phyloP scores from a whole-genome alignment of 2,797 vertebrate genomes.

The Danionella dracula region DNA sequence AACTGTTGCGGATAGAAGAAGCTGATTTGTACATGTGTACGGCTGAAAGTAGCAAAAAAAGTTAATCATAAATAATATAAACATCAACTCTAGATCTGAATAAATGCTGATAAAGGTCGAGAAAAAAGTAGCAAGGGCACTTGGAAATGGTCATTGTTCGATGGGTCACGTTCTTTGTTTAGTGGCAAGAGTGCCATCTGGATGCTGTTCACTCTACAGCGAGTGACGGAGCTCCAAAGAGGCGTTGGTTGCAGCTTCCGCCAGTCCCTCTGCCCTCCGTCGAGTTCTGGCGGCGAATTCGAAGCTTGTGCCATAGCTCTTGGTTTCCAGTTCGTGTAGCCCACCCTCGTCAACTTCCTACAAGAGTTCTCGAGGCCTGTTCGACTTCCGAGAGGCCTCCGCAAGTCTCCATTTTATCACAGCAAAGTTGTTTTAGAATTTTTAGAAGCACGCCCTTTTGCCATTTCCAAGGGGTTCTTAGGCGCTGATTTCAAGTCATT shows the following conservation, averaged over 20 bases:
- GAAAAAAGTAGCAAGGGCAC: conserved; percentile 96
- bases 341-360: neutral
- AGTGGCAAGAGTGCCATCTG: conserved; percentile 75
- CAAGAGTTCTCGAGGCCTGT: neutral
- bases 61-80: conserved; percentile 62
- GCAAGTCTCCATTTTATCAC: no score
- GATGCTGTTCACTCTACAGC: conserved; percentile 73
- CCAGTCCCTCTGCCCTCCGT: conserved; percentile 60
- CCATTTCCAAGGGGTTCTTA: no score
- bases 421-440: no score
- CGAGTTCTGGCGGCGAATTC: neutral
- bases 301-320: neutral
- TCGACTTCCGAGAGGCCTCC: neutral
- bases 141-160: conserved; percentile 68
- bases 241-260: conserved; percentile 71
- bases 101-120: conserved; percentile 75
- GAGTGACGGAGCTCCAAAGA: conserved; percentile 71
- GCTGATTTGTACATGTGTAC: conserved; percentile 77
- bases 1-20: conserved; percentile 77
- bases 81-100: conserved; percentile 68
- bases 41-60: conserved; percentile 64
- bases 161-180: conserved; percentile 44
- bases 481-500: no score
- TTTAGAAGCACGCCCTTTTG: no score
- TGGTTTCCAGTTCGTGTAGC: neutral